Percentiles rank a stretch among this genome's conserved stretches.
Evolutionary conservation across 2,888 invertebrate species (phyloP).

Genomic region (Hypercompe scribonia): DNA sequence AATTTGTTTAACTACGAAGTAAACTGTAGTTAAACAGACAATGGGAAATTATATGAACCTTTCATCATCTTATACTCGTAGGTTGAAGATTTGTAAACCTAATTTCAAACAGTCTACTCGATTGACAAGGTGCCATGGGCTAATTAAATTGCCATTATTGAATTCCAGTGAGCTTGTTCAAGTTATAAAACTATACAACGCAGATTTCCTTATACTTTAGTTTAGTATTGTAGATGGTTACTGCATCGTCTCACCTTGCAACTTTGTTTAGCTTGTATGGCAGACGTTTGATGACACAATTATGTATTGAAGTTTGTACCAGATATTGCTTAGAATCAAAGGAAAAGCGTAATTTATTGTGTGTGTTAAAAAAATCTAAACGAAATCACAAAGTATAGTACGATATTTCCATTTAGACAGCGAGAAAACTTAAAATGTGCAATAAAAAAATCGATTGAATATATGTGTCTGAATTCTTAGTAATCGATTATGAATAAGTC

Average conservation of each 20-base stretch:
- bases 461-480: too few relatives aligned
- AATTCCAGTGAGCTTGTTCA: neutral
- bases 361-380: too few relatives aligned
- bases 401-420: too few relatives aligned
- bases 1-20: neutral
- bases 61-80: too few relatives aligned
- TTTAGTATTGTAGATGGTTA: slow-evolving; percentile 9
- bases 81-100: too few relatives aligned
- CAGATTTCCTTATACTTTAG: slow-evolving; percentile 14
- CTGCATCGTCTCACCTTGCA: slow-evolving; percentile 26
- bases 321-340: too few relatives aligned
- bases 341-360: too few relatives aligned
- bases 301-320: slow-evolving; percentile 36
- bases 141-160: neutral
- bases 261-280: slow-evolving; percentile 29
- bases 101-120: neutral
- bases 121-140: too few relatives aligned
- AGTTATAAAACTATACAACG: slow-evolving; percentile 20
- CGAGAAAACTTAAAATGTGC: too few relatives aligned
- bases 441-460: too few relatives aligned
- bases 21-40: neutral
- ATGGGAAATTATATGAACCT: neutral
- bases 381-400: too few relatives aligned
- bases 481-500: too few relatives aligned
- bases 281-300: slow-evolving; percentile 30